Evolutionary conservation across 2,113 vertebrate species (phyloP).

Genomic region (Myrmecobius fasciatus): DNA sequence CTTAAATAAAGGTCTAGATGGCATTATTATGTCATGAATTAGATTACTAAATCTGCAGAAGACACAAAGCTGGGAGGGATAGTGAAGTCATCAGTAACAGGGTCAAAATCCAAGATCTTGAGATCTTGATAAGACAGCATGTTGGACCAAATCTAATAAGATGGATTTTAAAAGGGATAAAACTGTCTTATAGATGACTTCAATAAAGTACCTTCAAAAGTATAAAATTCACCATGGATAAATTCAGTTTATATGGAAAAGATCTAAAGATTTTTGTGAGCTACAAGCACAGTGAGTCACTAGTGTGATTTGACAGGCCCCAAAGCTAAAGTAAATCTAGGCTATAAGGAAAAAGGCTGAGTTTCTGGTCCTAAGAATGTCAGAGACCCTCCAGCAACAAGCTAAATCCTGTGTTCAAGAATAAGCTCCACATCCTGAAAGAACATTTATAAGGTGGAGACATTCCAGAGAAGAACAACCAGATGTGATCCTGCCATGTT

Average conservation of each 20-base stretch:
- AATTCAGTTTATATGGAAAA: not conserved
- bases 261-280: not conserved
- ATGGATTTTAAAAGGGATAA: not conserved
- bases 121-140: not conserved
- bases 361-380: not conserved
- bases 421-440: not conserved
- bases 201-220: not conserved
- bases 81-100: not conserved
- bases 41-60: not conserved
- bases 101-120: not conserved
- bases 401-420: not conserved
- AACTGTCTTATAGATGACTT: not conserved
- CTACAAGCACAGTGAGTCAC: not conserved
- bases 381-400: not conserved
- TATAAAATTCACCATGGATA: not conserved
- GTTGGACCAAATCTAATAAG: not conserved
- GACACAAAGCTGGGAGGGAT: not conserved
- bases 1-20: not conserved
- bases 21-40: not conserved
- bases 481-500: not conserved
- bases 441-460: not conserved
- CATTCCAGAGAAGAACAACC: not conserved
- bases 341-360: no score
- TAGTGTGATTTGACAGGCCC: not conserved
- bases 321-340: not conserved